Evolutionary conservation across 92 coral and sea anemone genomes (phyloP), one percentile per base, ranked within the genome.

Genomic region (Zoanthus solanderi): DNA sequence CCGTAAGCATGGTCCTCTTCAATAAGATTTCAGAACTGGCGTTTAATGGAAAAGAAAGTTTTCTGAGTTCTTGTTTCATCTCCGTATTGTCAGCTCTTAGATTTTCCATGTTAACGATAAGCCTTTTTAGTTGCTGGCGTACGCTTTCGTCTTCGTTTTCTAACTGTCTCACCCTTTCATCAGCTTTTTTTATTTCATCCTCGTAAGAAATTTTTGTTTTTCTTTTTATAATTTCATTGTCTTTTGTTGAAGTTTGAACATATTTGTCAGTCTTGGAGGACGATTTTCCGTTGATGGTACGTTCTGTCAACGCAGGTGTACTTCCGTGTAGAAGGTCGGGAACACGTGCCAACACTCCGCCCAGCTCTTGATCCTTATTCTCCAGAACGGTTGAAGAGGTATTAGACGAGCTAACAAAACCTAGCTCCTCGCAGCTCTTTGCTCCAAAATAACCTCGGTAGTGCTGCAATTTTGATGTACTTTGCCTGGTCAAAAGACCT

Each of bases 1-100:
- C 93, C 0, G 98, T 94, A 75, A 88, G 90, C 77, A 87, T 69
- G n/a, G 94, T 92, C 30, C 95, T 94, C 67, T 88, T 94, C 5
- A 88, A 23, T 7, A 90, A 71, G 65, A 90, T 78, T 9, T 87
- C 93, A 9, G 79, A 72, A 53, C 84, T 81, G 15, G 89, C 72
- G 28, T 76, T 74, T 32, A 91, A 34, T 46, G 95, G 87, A 23
- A 86, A 23, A 10, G 94, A 85, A 13, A 94, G 87, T 15, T 84
- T 90, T 71, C 52, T 56, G 67, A 94, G 85, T 69, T 92, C 91
- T 32, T 83, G 86, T 71, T 92, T 94, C 92, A 94, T 90, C 54
- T 92, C 94, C 17, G 73, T 83, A 83, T 92, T 94, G 88, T 94
- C 98, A 10, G 75, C 73, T 84, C 92, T 90, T 32, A 94, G 78